phyloP scores from a whole-genome alignment of 35 echinoderm and acorn worm genomes.

The Holothuria glaberrima region DNA sequence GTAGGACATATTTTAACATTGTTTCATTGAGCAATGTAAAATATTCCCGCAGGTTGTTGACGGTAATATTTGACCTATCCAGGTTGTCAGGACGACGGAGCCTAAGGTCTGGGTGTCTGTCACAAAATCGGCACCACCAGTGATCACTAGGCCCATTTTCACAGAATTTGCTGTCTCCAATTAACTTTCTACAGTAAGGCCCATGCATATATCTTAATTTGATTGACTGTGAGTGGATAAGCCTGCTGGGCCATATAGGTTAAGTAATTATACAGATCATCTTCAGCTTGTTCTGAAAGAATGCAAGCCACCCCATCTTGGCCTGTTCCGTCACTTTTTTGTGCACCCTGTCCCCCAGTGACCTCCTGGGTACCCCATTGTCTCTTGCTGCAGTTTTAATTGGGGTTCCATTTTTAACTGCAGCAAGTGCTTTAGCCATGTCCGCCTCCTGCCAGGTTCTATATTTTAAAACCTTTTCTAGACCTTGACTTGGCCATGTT shows the following conservation, averaged over 20 bases:
- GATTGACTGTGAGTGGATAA: no score
- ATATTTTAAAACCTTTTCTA: not conserved
- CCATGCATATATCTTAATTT: no score
- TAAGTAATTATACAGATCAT: no score
- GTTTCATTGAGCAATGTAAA: slow-evolving; percentile 34
- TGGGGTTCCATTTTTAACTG: not conserved
- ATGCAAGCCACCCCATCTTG: slow-evolving; percentile 25
- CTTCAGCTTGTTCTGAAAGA: no score
- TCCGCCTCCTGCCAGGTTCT: not conserved
- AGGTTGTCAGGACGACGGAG: slow-evolving; percentile 13
- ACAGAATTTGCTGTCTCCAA: not conserved
- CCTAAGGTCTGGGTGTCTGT: slow-evolving; percentile 29
- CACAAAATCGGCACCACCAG: slow-evolving; percentile 44
- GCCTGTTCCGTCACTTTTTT: not conserved
- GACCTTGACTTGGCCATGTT: no score
- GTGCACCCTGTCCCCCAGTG: slow-evolving; percentile 34
- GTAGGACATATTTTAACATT: not conserved
- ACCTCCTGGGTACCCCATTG: slow-evolving; percentile 21
- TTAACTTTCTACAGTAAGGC: no score
- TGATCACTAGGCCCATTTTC: slow-evolving; percentile 58
- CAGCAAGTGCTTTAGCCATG: slow-evolving; percentile 7
- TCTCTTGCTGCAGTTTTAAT: slow-evolving; percentile 43
- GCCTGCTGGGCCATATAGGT: no score
- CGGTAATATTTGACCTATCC: not conserved
- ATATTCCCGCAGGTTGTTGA: slow-evolving; percentile 33